These are phyloP conservation scores for Sebastes schlegelii DNA, from an alignment of 2,113 vertebrate genomes.

Conservation along the genomic window DNA sequence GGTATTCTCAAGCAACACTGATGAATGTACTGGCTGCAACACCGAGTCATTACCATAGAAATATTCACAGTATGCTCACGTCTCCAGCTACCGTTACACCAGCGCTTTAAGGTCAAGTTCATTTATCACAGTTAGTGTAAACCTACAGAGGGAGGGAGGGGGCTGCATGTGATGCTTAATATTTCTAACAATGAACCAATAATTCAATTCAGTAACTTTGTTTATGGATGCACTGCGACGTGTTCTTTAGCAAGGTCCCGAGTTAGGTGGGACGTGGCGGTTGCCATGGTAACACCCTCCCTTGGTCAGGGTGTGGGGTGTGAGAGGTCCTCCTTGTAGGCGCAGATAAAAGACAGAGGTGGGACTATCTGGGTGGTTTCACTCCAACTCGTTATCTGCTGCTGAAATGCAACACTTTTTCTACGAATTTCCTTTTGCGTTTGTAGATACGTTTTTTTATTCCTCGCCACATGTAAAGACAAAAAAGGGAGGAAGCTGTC, in stretches of 20 bases:
- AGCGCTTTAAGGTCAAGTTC: slow-evolving; percentile 35
- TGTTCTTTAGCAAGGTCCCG: slow-evolving; percentile 1
- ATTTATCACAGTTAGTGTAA: slow-evolving; percentile 41
- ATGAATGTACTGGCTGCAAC: slow-evolving; percentile 34
- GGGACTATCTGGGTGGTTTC: slow-evolving; percentile 70
- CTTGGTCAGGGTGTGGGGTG: slow-evolving; percentile 77
- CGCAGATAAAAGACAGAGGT: slow-evolving; percentile 78
- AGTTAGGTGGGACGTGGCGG: slow-evolving; percentile 35
- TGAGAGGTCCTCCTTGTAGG: slow-evolving; percentile 57
- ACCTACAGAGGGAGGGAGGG: background rate
- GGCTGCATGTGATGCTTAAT: background rate
- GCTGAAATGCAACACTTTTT: slow-evolving; percentile 45
- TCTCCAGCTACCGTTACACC: slow-evolving; percentile 8
- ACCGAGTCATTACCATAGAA: slow-evolving; percentile 33
- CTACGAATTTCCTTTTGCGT: slow-evolving; percentile 46
- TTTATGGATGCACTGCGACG: background rate
- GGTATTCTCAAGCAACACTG: slow-evolving; percentile 20
- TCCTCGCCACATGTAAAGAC: background rate
- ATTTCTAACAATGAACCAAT: background rate
- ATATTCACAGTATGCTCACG: background rate
- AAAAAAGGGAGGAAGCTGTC: background rate
- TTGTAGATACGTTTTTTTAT: slow-evolving; percentile 55
- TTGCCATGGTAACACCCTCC: slow-evolving; percentile 61
- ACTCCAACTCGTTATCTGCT: slow-evolving; percentile 74
- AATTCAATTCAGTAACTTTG: slow-evolving; percentile 2